phyloP scores from a whole-genome alignment of 2,797 vertebrate genomes.

The Carapus acus region DNA sequence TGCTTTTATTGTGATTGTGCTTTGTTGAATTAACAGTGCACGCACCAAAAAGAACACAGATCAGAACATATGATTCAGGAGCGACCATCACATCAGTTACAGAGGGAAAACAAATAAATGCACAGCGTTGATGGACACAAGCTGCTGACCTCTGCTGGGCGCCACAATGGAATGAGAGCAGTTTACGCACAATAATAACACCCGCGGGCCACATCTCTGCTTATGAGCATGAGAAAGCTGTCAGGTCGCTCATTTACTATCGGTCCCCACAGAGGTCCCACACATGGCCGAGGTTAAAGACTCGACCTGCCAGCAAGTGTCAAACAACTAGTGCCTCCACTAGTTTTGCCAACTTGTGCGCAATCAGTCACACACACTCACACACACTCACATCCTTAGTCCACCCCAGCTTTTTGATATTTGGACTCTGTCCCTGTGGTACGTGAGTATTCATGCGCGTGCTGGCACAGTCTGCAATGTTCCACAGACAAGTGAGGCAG shows the following conservation, averaged over 20 bases:
- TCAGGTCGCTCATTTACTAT: slow-evolving; percentile 41
- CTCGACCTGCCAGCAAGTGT: slow-evolving; percentile 22
- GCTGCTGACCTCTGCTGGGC: slow-evolving; percentile 14
- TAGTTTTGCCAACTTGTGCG: slow-evolving; percentile 10
- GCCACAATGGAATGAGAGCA: slow-evolving; percentile 15
- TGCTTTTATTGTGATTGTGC: no score
- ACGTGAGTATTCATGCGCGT: slow-evolving; percentile 11
- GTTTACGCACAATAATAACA: slow-evolving; percentile 38
- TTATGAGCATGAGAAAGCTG: slow-evolving; percentile 49
- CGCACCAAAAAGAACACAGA: no score
- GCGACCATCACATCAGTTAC: slow-evolving; percentile 25
- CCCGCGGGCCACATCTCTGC: slow-evolving; percentile 29
- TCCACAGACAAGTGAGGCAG: slow-evolving; percentile 28
- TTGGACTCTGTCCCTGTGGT: slow-evolving; percentile 15
- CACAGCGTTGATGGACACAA: slow-evolving; percentile 3
- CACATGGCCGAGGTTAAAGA: slow-evolving; percentile 45
- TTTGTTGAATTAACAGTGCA: no score
- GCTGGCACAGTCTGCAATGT: slow-evolving; percentile 27
- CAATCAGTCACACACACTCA: slow-evolving; percentile 1
- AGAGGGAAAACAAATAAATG: slow-evolving; percentile 30
- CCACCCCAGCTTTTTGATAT: slow-evolving; percentile 6
- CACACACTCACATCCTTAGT: slow-evolving; percentile 1
- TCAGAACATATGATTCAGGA: background rate
- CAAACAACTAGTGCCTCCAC: slow-evolving; percentile 1
- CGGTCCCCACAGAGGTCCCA: slow-evolving; percentile 50